These are phyloP conservation scores for Sitobion miscanthi DNA, from an alignment of 1,140 invertebrate species.

Conservation along the genomic window DNA sequence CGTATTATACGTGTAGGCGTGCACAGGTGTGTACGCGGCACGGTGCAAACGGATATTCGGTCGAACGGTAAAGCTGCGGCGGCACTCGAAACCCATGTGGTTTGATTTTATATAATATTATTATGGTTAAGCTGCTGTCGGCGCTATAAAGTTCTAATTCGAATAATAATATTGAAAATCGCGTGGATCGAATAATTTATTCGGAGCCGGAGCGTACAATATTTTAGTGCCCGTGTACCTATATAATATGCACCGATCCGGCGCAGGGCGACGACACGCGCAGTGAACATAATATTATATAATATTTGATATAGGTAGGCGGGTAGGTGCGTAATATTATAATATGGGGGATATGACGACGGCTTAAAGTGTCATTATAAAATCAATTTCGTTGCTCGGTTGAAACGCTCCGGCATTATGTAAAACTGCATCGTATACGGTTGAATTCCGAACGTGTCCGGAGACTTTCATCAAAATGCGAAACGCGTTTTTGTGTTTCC, in stretches of 20 bases:
- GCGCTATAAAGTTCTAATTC: not conserved
- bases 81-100: not conserved
- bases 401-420: not conserved
- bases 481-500: not conserved
- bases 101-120: not conserved
- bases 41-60: not conserved
- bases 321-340: too few relatives aligned
- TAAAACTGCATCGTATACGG: conserved; percentile 3
- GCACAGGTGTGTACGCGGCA: not conserved
- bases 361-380: not conserved
- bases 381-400: not conserved
- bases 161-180: not conserved
- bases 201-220: not conserved
- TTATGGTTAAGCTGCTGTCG: not conserved
- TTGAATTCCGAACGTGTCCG: not conserved
- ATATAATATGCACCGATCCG: not conserved
- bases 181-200: conserved; percentile 12
- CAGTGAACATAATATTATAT: not conserved
- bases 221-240: not conserved
- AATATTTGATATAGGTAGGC: not conserved
- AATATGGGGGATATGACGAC: too few relatives aligned
- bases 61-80: not conserved
- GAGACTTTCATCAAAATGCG: not conserved
- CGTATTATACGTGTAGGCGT: too few relatives aligned
- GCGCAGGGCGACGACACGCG: not conserved